Evolutionary conservation across 35 echinoderm and acorn worm genomes (phyloP).

Genomic region (Heliocidaris erythrogramma): DNA sequence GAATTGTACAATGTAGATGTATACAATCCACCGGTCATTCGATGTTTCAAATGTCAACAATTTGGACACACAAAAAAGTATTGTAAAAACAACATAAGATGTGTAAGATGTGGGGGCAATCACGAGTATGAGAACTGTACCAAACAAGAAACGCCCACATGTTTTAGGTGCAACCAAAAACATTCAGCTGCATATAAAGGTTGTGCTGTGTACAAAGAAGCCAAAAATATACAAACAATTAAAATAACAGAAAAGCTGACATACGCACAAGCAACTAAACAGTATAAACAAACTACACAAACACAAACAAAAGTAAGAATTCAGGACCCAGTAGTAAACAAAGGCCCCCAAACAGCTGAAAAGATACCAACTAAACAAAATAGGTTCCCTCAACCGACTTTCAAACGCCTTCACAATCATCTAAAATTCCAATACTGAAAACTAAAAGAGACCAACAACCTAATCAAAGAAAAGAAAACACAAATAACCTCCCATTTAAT

Average conservation of each 20-base stretch:
- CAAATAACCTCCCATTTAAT: too few species aligned
- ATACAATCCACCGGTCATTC: background rate
- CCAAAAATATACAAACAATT: background rate
- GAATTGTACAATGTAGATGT: background rate
- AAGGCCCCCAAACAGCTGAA: too few species aligned
- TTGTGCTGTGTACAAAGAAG: background rate
- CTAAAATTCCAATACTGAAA: too few species aligned
- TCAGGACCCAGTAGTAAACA: too few species aligned
- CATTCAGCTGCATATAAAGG: background rate
- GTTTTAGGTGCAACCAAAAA: background rate
- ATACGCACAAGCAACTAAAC: background rate
- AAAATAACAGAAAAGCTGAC: background rate
- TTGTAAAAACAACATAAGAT: background rate
- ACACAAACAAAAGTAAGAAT: too few species aligned
- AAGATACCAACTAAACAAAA: too few species aligned
- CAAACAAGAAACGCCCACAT: background rate
- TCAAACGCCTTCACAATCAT: too few species aligned
- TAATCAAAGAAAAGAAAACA: too few species aligned
- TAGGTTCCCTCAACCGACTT: too few species aligned
- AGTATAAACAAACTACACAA: background rate
- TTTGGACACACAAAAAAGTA: background rate
- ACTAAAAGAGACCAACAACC: too few species aligned
- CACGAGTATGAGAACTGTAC: background rate
- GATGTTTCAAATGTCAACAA: background rate
- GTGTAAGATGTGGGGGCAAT: background rate